Evolutionary conservation across 1,140 invertebrate genomes (phyloP).

Genomic region (Hypsibius dujardini): DNA sequence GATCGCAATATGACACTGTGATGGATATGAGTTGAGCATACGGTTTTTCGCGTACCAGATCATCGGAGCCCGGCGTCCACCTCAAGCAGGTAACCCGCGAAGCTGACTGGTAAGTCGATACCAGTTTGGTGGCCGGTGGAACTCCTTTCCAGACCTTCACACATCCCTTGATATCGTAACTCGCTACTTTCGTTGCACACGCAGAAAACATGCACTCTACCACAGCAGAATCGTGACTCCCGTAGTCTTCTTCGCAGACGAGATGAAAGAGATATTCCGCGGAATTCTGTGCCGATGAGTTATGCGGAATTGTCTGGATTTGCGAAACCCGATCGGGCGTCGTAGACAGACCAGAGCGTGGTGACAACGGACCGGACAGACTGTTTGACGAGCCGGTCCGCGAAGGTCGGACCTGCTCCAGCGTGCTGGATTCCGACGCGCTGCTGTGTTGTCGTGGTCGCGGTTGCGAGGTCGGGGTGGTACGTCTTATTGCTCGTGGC

Average conservation of each 20-base stretch:
- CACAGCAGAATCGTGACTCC: background rate
- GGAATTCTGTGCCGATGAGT: background rate
- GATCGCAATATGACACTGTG: too few species aligned
- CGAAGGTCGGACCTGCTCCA: background rate
- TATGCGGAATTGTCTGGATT: background rate
- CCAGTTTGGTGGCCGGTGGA: background rate
- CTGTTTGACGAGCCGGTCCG: conserved; percentile 7
- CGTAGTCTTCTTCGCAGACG: conserved; percentile 4
- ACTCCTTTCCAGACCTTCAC: conserved; percentile 14
- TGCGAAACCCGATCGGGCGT: conserved; percentile 1
- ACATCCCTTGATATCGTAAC: conserved; percentile 2
- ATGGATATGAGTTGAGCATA: too few species aligned
- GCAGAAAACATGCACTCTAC: conserved; percentile 1
- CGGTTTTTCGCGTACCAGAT: background rate
- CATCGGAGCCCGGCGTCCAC: background rate
- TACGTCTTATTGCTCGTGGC: too few species aligned
- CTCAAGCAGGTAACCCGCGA: background rate
- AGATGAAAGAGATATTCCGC: background rate
- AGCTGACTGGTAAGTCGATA: background rate
- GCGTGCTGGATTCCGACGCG: background rate
- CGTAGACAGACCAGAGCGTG: too few species aligned
- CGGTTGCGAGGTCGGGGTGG: too few species aligned
- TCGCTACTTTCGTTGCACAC: background rate
- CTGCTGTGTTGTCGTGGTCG: conserved; percentile 15
- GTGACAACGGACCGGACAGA: background rate